Evolutionary conservation across 1,140 invertebrate genomes (phyloP), one percentile per base, ranked within the genome.

Genomic region (Trypoxylus dichotomus): DNA sequence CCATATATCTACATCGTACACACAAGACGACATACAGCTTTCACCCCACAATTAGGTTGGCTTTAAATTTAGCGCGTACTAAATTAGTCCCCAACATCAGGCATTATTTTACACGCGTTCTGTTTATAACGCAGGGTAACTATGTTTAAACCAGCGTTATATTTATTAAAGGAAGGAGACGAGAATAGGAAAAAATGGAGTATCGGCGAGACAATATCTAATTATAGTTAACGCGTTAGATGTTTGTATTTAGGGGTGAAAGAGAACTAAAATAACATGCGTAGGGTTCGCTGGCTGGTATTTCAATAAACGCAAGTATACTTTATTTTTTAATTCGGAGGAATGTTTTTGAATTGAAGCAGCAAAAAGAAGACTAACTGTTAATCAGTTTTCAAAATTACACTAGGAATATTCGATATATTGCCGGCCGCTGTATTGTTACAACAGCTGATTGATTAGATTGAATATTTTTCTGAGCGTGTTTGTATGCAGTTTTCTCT

Each of bases 51-150:
- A 54, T 54, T 54, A 54, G 47, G 19, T 54, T 54, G 15, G 6
- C 47, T 54, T 54, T 54, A 54, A 54, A 54, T 54, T 54, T 54
- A 54, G 47, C 47, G 19, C 47, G 47, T 54, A 19, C 19, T 54
- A 54, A 54, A 54, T 54, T 54, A 54, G 47, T 54, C 19, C 47
- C 15, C 6, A 54, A n/a, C 47, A 54, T 19, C 13, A 13, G 19
- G 19, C 47, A 54, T 54, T 54, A 54, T 54, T 54, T 54, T 54
- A 54, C 19, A 5, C 19, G 32, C 32, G 47, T 54, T 54, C 47
- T 54, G 47, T 54, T 54, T 54, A 54, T 54, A 54, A 54, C 47
- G 19, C 47, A 54, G 47, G 47, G 47, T 54, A 54, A 54, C 47
- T 54, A 54, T 54, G 47, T 54, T 19, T 54, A 54, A 54, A 54